phyloP scores from a whole-genome alignment of 2,113 vertebrate genomes.

The Paralichthys olivaceus region DNA sequence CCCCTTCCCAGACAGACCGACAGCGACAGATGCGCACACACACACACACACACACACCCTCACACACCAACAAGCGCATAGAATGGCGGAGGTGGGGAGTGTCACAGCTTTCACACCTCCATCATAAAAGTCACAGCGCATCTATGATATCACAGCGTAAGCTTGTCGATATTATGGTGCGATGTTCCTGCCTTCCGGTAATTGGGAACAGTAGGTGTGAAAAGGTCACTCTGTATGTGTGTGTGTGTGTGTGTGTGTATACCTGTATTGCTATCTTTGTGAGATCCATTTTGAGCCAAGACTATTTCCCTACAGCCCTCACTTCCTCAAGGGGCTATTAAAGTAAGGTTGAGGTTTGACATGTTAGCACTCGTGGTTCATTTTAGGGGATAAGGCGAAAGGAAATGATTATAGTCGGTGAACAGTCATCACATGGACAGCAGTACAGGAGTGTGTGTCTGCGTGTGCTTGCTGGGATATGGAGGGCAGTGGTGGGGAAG shows the following conservation, averaged over 20 bases:
- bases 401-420: conserved; percentile 10
- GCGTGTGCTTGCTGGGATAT: conserved; percentile 21
- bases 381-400: conserved; percentile 11
- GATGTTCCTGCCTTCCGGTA: conserved; percentile 70
- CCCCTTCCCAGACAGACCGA: conserved; percentile 43
- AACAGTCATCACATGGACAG: conserved; percentile 19
- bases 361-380: conserved; percentile 7
- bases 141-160: conserved; percentile 71
- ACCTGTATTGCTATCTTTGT: conserved; percentile 34
- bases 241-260: conserved; percentile 15
- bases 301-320: conserved; percentile 13
- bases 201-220: conserved; percentile 71
- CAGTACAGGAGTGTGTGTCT: background rate
- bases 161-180: conserved; percentile 57
- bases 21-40: conserved; percentile 41
- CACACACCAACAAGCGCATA: conserved; percentile 37
- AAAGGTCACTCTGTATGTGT: conserved; percentile 67
- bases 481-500: conserved; percentile 6
- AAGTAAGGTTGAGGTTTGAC: conserved; percentile 16
- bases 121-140: conserved; percentile 73
- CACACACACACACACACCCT: conserved; percentile 33
- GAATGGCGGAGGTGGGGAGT: conserved; percentile 57
- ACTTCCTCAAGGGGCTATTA: background rate
- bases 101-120: conserved; percentile 70
- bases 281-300: conserved; percentile 19